These are phyloP conservation scores for Grallaria varia DNA, from an alignment of 2,113 vertebrate species.

Conservation along the genomic window DNA sequence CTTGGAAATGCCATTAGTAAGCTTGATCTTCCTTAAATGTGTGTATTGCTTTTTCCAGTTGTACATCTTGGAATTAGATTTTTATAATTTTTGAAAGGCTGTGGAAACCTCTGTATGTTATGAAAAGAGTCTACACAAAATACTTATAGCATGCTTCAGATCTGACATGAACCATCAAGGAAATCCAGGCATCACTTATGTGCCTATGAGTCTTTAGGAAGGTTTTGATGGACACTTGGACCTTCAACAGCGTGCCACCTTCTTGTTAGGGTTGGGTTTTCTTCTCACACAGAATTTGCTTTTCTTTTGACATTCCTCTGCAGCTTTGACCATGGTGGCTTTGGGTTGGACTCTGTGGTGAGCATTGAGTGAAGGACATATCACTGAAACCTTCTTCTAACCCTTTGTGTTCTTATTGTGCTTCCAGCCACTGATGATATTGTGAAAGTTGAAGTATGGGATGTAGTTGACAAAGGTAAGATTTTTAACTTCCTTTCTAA, in stretches of 20 bases:
- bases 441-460: conserved; percentile 99
- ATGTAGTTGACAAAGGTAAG: conserved; percentile 98
- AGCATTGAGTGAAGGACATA: background rate
- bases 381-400: background rate
- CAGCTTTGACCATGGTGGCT: background rate
- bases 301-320: background rate
- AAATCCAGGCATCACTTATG: background rate
- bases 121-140: background rate
- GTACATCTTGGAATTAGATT: background rate
- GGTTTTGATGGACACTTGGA: background rate
- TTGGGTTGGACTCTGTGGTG: background rate
- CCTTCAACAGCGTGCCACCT: background rate
- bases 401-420: background rate
- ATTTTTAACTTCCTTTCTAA: background rate
- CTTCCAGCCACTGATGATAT: conserved; percentile 93
- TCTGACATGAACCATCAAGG: background rate
- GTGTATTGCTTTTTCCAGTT: background rate
- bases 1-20: background rate
- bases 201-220: background rate
- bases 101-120: background rate
- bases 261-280: background rate
- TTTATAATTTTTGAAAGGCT: background rate
- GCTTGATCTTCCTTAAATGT: background rate
- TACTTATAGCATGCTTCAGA: background rate
- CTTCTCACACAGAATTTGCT: background rate